phyloP scores from a whole-genome alignment of 2,113 vertebrate genomes.

The Platysteira castanea region DNA sequence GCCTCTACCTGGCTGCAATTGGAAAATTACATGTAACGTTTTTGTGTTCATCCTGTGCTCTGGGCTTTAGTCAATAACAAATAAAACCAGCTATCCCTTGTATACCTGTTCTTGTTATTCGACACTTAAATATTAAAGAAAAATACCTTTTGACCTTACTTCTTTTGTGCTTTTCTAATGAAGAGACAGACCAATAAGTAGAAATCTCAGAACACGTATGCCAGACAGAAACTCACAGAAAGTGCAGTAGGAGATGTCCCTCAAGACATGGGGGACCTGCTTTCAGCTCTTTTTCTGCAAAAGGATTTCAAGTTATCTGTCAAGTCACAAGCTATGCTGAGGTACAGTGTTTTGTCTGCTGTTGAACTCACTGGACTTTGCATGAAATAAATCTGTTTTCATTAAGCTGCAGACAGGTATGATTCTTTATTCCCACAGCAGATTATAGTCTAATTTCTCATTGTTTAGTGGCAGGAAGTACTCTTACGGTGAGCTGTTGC shows the following conservation, averaged over 20 bases:
- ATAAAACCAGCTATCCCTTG: not conserved
- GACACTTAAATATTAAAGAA: not conserved
- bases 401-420: not conserved
- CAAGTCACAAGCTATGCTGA: not conserved
- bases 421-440: not conserved
- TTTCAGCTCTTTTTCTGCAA: not conserved
- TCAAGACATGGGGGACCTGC: not conserved
- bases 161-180: not conserved
- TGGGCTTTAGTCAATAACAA: not conserved
- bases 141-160: not conserved
- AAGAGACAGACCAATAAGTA: not conserved
- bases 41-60: not conserved
- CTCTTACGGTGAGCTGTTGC: not conserved
- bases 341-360: not conserved
- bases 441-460: not conserved
- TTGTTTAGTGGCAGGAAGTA: not conserved
- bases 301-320: not conserved
- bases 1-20: not conserved
- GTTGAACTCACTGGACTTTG: not conserved
- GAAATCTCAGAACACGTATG: not conserved
- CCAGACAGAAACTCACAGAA: not conserved
- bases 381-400: not conserved
- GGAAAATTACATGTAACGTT: not conserved
- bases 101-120: not conserved
- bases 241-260: not conserved